A percentile compares a stretch with the other conserved stretches of the same genome.
Conservation (phyloP, 2,888 invertebrate species). For the Congeria kusceri region DNA sequence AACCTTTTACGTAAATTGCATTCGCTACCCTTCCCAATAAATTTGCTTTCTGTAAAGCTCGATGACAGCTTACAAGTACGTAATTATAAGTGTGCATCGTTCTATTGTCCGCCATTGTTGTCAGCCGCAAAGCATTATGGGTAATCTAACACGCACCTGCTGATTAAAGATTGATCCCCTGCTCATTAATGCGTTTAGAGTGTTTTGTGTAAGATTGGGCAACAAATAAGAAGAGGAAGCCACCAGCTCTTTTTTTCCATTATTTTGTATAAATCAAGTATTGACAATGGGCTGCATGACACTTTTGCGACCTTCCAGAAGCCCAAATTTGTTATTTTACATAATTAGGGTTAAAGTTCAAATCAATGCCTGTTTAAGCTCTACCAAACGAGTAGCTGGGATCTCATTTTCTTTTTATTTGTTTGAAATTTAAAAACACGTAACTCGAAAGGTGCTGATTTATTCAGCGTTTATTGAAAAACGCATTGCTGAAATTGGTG, state of each 20-base stretch:
- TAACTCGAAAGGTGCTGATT: slow-evolving; percentile 56
- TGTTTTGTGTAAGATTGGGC: slow-evolving; percentile 64
- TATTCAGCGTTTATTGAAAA: slow-evolving; percentile 59
- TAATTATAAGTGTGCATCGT: slow-evolving; percentile 65
- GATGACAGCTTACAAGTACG: slow-evolving; percentile 69
- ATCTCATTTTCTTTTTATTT: slow-evolving; percentile 46
- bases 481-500: slow-evolving; percentile 47
- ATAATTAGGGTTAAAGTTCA: slow-evolving; percentile 62
- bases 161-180: slow-evolving; percentile 45
- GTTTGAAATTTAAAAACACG: slow-evolving; percentile 57
- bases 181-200: slow-evolving; percentile 52
- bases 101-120: slow-evolving; percentile 46
- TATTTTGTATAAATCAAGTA: slow-evolving; percentile 65
- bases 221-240: slow-evolving; percentile 59
- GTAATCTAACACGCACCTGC: slow-evolving; percentile 58
- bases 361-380: slow-evolving; percentile 37
- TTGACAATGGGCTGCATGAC: slow-evolving; percentile 55
- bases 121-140: slow-evolving; percentile 40
- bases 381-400: slow-evolving; percentile 37
- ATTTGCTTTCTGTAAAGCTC: slow-evolving; percentile 60
- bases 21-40: slow-evolving; percentile 63
- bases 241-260: slow-evolving; percentile 44
- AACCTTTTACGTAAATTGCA: slow-evolving; percentile 68
- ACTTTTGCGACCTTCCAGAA: slow-evolving; percentile 58
- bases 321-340: slow-evolving; percentile 67